Percentiles rank a stretch among this genome's conserved stretches.
Evolutionary conservation across 2,888 invertebrate species (phyloP).

Genomic region (Apotomis betuletana): DNA sequence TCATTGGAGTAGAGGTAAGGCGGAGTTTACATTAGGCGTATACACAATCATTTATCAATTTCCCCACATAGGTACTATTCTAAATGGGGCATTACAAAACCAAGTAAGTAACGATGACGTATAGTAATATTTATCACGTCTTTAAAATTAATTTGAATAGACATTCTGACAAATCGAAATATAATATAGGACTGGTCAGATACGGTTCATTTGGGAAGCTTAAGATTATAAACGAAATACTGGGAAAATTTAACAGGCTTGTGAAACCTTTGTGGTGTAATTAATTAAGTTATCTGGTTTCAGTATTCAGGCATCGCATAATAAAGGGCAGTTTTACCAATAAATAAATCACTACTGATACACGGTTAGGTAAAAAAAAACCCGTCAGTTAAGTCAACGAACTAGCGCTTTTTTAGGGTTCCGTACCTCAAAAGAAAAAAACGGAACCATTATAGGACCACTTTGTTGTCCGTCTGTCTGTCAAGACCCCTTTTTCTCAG

Average conservation of each 20-base stretch:
- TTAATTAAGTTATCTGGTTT: background rate
- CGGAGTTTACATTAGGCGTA: background rate
- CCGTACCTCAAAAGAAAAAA: too few relatives aligned
- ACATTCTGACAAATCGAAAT: background rate
- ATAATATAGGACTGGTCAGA: background rate
- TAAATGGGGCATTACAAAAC: background rate
- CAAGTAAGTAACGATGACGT: background rate
- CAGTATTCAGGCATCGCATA: too few relatives aligned
- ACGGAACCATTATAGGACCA: too few relatives aligned
- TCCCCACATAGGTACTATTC: too few relatives aligned
- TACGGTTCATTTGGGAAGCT: background rate
- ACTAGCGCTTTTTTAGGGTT: too few relatives aligned
- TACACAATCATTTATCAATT: too few relatives aligned
- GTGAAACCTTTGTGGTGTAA: background rate
- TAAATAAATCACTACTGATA: too few relatives aligned
- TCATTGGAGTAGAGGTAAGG: conserved; percentile 7
- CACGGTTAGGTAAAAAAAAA: too few relatives aligned
- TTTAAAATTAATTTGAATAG: background rate
- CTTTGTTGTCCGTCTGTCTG: too few relatives aligned
- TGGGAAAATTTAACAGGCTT: background rate
- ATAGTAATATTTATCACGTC: background rate
- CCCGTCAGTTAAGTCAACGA: too few relatives aligned
- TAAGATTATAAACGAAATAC: background rate
- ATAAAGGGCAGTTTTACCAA: too few relatives aligned
- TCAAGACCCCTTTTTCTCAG: too few relatives aligned